Evolutionary conservation across 2,113 vertebrate genomes (phyloP), one percentile per base, ranked within the genome.

Genomic region (Pardalotus punctatus): DNA sequence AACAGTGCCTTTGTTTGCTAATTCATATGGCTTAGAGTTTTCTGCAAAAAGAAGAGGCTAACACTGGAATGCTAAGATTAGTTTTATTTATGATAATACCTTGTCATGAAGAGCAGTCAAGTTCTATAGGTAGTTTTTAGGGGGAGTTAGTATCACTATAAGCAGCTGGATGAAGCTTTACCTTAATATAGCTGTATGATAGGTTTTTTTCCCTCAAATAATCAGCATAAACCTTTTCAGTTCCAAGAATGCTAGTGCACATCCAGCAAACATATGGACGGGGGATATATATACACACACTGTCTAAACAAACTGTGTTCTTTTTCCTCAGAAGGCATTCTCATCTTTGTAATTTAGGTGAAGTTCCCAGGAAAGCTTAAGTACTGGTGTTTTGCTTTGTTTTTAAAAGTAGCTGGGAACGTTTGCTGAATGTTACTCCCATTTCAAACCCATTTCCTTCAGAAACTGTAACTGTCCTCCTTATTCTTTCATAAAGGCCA

Each of bases 201-300:
- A 82, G 14, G 9, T 35, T 53, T 35, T 50, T 24, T 0, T 1
- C 17, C 43, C 54, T n/a, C 24, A 86, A 42, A 90, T 90, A 42
- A 83, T 45, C 67, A 92, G 64, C 43, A 86, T 86, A 93, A 90
- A 90, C 27, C 29, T 88, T 81, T 62, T 86, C 72, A 56, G 42
- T 88, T 92, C 43, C 69, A 86, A 86, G 85, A 94, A 94, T 92
- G 24, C 67, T 70, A 57, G 23, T 64, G 8, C 67, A 81, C 42
- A 92, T 94, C 86, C 42, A 29, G 74, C n/a, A 93, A 93, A 85
- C 83, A 83, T 91, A 86, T 71, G 86, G 56, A 72, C 88, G 69
- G 38, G 54, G 29, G 67, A 85, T 82, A 86, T 70, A 83, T 66
- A 90, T 11, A 93, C 5, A 86, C 28, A 90, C 21, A 40, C 45